Percentiles rank a stretch among this genome's conserved stretches.
Conservation (phyloP, 2,888 invertebrate genomes). For the Rhamnusium bicolor region DNA sequence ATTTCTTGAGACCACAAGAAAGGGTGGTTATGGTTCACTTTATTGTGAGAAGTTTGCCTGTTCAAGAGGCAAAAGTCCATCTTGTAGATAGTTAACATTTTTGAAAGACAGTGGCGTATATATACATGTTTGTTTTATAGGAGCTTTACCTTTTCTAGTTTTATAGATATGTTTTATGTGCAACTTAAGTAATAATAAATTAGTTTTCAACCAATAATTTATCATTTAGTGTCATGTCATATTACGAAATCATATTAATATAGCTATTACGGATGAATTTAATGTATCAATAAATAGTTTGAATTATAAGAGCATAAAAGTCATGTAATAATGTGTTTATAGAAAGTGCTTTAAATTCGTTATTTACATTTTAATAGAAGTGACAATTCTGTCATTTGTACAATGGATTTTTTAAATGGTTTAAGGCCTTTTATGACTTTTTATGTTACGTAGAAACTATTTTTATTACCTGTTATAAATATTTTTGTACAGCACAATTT, state of each 20-base stretch:
- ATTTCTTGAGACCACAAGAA: background rate
- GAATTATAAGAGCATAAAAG: background rate
- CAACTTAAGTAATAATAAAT: background rate
- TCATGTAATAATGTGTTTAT: background rate
- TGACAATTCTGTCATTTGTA: background rate
- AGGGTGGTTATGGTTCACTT: background rate
- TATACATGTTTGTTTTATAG: background rate
- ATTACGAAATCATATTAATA: background rate
- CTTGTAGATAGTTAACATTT: background rate
- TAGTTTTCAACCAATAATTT: background rate
- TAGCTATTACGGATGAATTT: background rate
- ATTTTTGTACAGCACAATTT: background rate
- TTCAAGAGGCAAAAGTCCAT: background rate
- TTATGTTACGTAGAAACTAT: background rate
- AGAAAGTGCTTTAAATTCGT: background rate
- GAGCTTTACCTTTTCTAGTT: background rate
- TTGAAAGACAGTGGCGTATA: background rate
- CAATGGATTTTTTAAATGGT: background rate
- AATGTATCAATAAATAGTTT: background rate
- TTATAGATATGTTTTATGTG: background rate
- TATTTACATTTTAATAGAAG: background rate
- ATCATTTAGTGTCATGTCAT: background rate
- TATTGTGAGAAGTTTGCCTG: background rate
- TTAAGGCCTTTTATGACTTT: background rate
- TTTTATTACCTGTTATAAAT: background rate